A percentile compares a stretch with the other conserved stretches of the same genome.
phyloP scores from a whole-genome alignment of 2,888 invertebrate species.

The Hypercompe scribonia region DNA sequence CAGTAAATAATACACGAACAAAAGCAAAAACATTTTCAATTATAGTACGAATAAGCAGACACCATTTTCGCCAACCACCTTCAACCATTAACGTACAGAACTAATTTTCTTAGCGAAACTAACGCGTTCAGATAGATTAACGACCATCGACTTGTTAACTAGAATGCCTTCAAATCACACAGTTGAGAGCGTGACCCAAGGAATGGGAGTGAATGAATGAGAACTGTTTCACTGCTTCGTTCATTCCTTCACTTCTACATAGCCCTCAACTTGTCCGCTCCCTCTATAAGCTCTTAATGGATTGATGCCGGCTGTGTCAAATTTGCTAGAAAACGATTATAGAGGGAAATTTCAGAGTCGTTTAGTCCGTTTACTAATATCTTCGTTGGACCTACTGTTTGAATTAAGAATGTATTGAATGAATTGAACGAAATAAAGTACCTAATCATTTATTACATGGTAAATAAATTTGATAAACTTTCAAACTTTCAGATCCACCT shows the following conservation, averaged over 20 bases:
- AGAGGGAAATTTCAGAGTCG: conserved; percentile 6
- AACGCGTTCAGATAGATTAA: conserved; percentile 37
- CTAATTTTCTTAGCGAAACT: conserved; percentile 8
- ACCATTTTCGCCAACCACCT: background rate
- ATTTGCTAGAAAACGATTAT: conserved; percentile 36
- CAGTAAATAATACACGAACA: background rate
- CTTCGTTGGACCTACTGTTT: background rate
- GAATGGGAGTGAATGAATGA: conserved; percentile 23
- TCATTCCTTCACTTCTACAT: conserved; percentile 40
- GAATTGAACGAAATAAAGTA: too few relatives aligned
- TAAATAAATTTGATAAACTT: too few relatives aligned
- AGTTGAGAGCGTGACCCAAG: conserved; percentile 31
- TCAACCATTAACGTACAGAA: background rate
- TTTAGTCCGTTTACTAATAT: background rate
- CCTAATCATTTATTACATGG: too few relatives aligned
- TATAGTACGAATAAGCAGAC: background rate
- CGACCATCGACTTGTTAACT: conserved; percentile 45
- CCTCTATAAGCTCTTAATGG: conserved; percentile 41
- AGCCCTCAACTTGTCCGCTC: conserved; percentile 49
- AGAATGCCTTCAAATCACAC: conserved; percentile 45
- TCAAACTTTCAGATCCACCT: too few relatives aligned
- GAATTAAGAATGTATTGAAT: background rate
- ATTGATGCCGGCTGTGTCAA: conserved; percentile 35
- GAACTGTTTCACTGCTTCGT: conserved; percentile 15
- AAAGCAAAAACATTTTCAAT: background rate